Evolutionary conservation across 2,113 vertebrate species (phyloP).

Genomic region (Triplophysa rosa): DNA sequence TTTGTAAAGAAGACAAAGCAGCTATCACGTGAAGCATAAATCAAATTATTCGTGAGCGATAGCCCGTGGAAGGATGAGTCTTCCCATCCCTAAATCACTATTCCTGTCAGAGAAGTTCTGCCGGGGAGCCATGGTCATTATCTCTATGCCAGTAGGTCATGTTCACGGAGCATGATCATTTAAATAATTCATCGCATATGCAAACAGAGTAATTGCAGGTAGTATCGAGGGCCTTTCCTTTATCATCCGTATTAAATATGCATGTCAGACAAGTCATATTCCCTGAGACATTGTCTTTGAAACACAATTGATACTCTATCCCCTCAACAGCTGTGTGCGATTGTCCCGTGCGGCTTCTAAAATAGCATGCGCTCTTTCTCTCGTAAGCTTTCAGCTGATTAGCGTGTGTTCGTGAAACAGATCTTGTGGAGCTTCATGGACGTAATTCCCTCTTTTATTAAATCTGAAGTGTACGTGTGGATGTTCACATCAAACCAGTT

Average conservation of each 20-base stretch:
- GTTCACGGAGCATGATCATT: conserved; percentile 50
- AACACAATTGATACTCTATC: conserved; percentile 37
- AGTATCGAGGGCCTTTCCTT: conserved; percentile 53
- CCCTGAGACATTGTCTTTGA: conserved; percentile 60
- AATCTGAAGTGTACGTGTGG: neutral
- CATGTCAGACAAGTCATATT: conserved; percentile 65
- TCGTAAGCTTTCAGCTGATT: conserved; percentile 43
- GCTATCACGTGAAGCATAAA: neutral
- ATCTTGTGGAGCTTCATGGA: conserved; percentile 1
- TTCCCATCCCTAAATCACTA: neutral
- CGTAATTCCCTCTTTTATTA: neutral
- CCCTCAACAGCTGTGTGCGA: conserved; percentile 23
- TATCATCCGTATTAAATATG: conserved; percentile 69
- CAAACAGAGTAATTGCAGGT: conserved; percentile 11
- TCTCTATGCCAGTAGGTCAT: conserved; percentile 66
- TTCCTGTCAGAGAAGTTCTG: conserved; percentile 4
- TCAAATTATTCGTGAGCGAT: neutral
- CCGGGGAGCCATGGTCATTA: conserved; percentile 49
- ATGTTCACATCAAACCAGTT: no score
- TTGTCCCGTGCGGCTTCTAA: neutral
- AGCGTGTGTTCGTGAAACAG: conserved; percentile 4
- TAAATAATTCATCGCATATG: conserved; percentile 65
- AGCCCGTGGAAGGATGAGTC: neutral
- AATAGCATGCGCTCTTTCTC: conserved; percentile 4
- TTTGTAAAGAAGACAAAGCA: neutral